Evolutionary conservation across 2,113 vertebrate genomes (phyloP), one percentile per base, ranked within the genome.

Genomic region (Tachycineta bicolor): DNA sequence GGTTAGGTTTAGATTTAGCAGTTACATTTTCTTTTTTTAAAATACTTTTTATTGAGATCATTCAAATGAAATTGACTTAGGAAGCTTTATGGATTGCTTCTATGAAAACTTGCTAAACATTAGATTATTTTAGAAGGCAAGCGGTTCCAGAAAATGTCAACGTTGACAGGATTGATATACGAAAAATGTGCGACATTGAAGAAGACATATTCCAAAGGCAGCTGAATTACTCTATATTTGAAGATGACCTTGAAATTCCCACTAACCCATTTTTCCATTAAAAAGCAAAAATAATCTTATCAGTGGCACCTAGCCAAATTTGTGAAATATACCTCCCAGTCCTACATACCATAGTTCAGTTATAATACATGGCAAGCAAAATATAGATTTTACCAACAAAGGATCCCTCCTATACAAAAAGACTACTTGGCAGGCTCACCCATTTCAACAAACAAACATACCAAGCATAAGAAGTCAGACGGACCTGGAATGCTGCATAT

Each of bases 181-280:
- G 14, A 70, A 76, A 53, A 94, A 83, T 2, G 14, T 0, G 37
- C 37, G 13, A 73, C 34, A 88, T 10, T 43, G 47, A 77, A 69
- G 39, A 87, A 81, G 10, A 39, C 31, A 26, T n/a, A 37, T 55
- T 86, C 59, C 68, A 73, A 64, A 3, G 3, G 33, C 53, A 85
- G n/a, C 11, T 74, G 69, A 69, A 76, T 29, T 52, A 37, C 28
- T 77, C 63, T 70, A 28, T 76, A 91, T 86, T 74, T 75, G 64
- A 83, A 34, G 65, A 90, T 81, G 87, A 94, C 87, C 93, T 93
- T 95, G 87, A 91, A 64, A n/a, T 65, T 77, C 25, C 52, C n/a
- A 84, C 41, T 93, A 94, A 87, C 80, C 25, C 31, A 82, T 50
- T 94, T 93, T 79, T 82, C 53, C 77, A 84, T 25, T 64, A 84